Base-by-base conservation (phyloP, 1,140 invertebrate genomes). In the Tribolium madens region DNA sequence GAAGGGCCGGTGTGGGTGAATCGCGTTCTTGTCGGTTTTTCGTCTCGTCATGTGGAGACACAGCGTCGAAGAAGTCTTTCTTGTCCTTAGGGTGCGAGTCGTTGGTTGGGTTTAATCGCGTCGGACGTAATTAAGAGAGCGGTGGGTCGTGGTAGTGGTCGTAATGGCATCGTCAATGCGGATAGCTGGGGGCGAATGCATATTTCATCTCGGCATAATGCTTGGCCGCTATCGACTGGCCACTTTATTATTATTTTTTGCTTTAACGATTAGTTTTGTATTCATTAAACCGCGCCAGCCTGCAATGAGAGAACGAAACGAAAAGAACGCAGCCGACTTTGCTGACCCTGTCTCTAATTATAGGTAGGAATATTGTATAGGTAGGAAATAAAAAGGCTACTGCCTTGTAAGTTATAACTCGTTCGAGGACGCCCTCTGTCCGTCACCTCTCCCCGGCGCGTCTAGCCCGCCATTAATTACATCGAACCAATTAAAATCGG, bases 401-500 rank as follows among this genome's bases (percentile, higher is more conserved):
- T 78, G 68, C 53, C 76, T 69, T 53, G 53, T 73, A 78, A 64
- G 33, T 33, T 68, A 68, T 68, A 75, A 64, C 48, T 53, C 36
- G 73, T 48, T 75, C 60, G 68, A 71, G 36, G 57, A 64, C 57
- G 57, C 57, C 57, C 33, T 31, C 73, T 53, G 71, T 73, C 52
- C 57, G 70, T 73, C 64, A 64, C 52, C 70, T 73, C 69, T 33
- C 47, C 57, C 71, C 69, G 69, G 57, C 64, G 26, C 31, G 46
- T 57, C 21, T 64, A 64, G 72, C 50, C 60, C 64, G 64, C 72
- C 76, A 78, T 78, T 78, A 78, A 78, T 78, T 78, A 78, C 76
- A 78, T 42, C 46, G 72, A 79, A 76, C 75, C 78, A 79, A 79
- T 79, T 79, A 79, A 79, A 79, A 73, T 76, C 74, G 75, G 71